Conservation (phyloP, 2,113 vertebrate species). For the Ptyas mucosa region DNA sequence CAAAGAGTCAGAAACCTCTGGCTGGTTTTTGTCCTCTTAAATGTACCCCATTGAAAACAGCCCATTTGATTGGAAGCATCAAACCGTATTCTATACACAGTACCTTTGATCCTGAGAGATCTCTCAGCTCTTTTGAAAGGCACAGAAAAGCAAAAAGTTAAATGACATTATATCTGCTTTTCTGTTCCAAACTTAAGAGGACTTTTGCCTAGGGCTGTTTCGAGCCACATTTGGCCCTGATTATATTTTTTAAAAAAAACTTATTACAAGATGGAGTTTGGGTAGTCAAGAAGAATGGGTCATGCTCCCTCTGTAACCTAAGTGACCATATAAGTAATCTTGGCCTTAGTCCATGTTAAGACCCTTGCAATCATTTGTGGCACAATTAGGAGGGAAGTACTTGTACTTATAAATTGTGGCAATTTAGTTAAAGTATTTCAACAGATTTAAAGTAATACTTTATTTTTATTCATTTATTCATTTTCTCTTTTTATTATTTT, state of each 20-base stretch:
- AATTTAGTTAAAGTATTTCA: not conserved
- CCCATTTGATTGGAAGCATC: conserved; percentile 55
- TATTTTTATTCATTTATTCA: not conserved
- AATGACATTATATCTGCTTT: conserved; percentile 14
- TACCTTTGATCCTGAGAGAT: conserved; percentile 66
- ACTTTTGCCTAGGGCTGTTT: not conserved
- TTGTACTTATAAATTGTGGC: not conserved
- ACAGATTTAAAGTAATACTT: not conserved
- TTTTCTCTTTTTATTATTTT: not conserved
- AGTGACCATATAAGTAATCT: not conserved
- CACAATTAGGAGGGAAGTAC: not conserved
- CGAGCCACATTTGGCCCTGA: not conserved
- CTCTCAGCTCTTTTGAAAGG: conserved; percentile 64
- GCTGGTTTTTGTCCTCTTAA: conserved; percentile 69
- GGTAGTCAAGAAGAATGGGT: not conserved
- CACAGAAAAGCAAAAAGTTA: conserved; percentile 46
- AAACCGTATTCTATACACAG: conserved; percentile 61
- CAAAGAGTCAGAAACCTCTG: conserved; percentile 64
- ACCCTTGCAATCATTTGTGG: not conserved
- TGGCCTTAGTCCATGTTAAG: not conserved
- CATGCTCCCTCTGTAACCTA: not conserved
- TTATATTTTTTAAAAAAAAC: not conserved
- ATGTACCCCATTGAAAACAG: conserved; percentile 65
- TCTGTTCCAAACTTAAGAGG: conserved; percentile 18
- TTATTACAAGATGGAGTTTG: not conserved